Percentiles rank a stretch among this genome's conserved stretches.
These are phyloP conservation scores for Lochmaea crataegi DNA, from an alignment of 2,888 invertebrate species.

Conservation along the genomic window DNA sequence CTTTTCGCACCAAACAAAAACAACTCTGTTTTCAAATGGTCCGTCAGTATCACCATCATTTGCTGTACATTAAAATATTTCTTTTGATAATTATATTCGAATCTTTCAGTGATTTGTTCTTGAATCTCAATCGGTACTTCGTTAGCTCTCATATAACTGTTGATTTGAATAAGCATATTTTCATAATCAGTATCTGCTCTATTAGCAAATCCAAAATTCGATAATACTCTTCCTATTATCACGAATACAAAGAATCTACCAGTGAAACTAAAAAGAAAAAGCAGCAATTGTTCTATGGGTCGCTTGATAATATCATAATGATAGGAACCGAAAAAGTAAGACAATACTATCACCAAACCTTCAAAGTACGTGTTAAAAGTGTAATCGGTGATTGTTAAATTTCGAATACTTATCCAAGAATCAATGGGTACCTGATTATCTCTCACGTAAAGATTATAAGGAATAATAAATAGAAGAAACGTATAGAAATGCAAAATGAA, in stretches of 20 bases:
- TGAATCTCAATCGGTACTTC: constrained; percentile 66
- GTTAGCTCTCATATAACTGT: constrained; percentile 68
- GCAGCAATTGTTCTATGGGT: constrained; percentile 45
- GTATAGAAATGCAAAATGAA: constrained; percentile 19
- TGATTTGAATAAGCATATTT: constrained; percentile 65
- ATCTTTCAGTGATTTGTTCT: constrained; percentile 66
- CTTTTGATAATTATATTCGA: constrained; percentile 67
- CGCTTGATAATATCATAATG: constrained; percentile 9
- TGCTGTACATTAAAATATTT: constrained; percentile 67
- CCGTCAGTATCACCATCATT: constrained; percentile 52
- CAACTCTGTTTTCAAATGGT: constrained; percentile 64
- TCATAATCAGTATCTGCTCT: constrained; percentile 63
- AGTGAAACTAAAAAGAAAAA: constrained; percentile 47
- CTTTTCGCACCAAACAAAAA: constrained; percentile 65
- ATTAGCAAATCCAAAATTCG: constrained; percentile 52
- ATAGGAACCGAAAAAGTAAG: constrained; percentile 28
- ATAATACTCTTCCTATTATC: constrained; percentile 51
- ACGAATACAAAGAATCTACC: constrained; percentile 54
- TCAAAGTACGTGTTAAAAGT: constrained; percentile 18
- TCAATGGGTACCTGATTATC: background rate
- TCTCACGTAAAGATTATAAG: background rate
- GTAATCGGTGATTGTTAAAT: background rate
- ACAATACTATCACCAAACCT: constrained; percentile 18
- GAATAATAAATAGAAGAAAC: background rate
- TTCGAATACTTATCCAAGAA: constrained; percentile 15